Percentiles rank a stretch among this genome's conserved stretches.
These are phyloP conservation scores for Myxocyprinus asiaticus DNA, from an alignment of 2,113 vertebrate genomes.

Conservation along the genomic window DNA sequence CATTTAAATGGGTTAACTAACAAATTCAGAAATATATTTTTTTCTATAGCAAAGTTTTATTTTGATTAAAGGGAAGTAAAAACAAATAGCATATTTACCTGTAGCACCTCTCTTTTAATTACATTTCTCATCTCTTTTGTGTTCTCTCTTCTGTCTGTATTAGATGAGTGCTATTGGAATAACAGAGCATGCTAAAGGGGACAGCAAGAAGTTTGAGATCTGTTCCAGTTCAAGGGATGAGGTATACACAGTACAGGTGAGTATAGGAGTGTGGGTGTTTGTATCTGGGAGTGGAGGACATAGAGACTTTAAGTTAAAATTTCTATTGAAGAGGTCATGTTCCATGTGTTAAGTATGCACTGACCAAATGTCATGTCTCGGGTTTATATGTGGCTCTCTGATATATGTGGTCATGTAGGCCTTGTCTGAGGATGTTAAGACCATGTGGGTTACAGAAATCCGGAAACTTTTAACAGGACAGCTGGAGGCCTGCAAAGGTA, in stretches of 20 bases:
- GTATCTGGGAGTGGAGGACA: not conserved
- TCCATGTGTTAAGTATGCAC: not conserved
- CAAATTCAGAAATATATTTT: too few species aligned
- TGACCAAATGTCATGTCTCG: not conserved
- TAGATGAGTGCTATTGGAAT: conserved; percentile 96
- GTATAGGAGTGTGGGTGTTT: not conserved
- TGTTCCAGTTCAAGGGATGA: conserved; percentile 96
- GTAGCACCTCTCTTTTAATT: too few species aligned
- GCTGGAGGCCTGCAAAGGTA: conserved; percentile 91
- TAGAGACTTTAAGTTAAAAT: not conserved
- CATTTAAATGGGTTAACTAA: not conserved
- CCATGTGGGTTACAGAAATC: conserved; percentile 94
- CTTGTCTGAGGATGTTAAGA: conserved; percentile 87
- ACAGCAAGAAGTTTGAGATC: conserved; percentile 96
- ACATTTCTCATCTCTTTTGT: too few species aligned
- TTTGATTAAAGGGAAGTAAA: too few species aligned
- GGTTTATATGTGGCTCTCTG: not conserved
- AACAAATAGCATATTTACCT: too few species aligned
- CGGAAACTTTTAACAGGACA: conserved; percentile 95
- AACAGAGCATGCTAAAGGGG: conserved; percentile 95
- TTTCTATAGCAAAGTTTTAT: too few species aligned
- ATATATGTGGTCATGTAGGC: conserved; percentile 74
- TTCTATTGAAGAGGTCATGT: not conserved
- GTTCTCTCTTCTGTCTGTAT: conserved; percentile 23
- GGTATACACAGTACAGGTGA: conserved; percentile 96